A percentile compares a stretch with the other conserved stretches of the same genome.
Conservation (phyloP, 2,888 invertebrate species). For the Tuberolachnus salignus region DNA sequence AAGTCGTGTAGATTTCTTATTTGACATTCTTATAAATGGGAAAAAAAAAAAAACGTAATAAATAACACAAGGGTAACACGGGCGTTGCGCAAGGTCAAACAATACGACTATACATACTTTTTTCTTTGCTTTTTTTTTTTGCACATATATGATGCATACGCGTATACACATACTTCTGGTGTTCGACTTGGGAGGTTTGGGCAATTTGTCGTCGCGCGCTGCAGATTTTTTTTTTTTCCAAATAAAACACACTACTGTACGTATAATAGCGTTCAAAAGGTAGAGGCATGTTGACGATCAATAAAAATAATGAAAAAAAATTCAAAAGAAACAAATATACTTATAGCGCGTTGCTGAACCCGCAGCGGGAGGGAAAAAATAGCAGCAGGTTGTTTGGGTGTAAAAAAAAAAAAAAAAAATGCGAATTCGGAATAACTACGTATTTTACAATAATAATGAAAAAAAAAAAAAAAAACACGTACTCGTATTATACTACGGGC, state of each 20-base stretch:
- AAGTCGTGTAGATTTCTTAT: slow-evolving; percentile 15
- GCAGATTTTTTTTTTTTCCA: slow-evolving; percentile 36
- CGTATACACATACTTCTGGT: not conserved
- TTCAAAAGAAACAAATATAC: slow-evolving; percentile 19
- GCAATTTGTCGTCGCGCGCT: slow-evolving; percentile 51
- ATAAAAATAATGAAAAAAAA: slow-evolving; percentile 33
- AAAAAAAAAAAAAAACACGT: slow-evolving; percentile 7
- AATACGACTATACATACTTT: not conserved
- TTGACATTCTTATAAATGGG: not conserved
- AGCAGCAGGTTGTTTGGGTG: not conserved
- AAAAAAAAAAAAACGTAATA: slow-evolving; percentile 6
- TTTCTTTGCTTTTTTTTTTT: slow-evolving; percentile 27
- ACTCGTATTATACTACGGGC: not conserved
- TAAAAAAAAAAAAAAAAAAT: not conserved
- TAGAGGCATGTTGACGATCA: not conserved
- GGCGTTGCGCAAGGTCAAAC: slow-evolving; percentile 23
- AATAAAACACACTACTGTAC: not conserved
- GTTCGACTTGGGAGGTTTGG: slow-evolving; percentile 53
- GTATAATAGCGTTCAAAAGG: not conserved
- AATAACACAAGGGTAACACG: slow-evolving; percentile 44
- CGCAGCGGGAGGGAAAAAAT: slow-evolving; percentile 49
- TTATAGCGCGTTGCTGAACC: not conserved
- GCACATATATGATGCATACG: not conserved
- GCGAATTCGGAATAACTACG: slow-evolving; percentile 18
- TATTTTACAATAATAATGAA: not conserved